These are phyloP conservation scores for Bujurquina vittata DNA, from an alignment of 2,113 vertebrate genomes.

Conservation along the genomic window DNA sequence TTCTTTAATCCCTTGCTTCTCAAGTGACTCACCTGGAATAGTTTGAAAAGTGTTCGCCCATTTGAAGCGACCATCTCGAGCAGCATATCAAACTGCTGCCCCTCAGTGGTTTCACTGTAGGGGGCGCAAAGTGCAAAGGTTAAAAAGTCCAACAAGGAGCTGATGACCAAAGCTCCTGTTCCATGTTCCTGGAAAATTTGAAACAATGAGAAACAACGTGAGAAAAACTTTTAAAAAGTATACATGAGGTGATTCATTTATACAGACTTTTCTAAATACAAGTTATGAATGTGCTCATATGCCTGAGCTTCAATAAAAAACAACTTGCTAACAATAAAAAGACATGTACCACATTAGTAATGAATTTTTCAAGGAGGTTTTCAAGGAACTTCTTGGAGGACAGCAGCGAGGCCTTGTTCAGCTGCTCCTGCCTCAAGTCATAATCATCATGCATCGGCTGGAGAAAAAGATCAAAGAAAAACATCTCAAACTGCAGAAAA, in stretches of 20 bases:
- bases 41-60: conserved; percentile 95
- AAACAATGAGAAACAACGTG: not conserved
- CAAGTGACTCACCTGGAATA: conserved; percentile 89
- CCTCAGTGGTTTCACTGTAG: conserved; percentile 98
- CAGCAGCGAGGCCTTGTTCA: conserved; percentile 98
- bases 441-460: conserved; percentile 99
- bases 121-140: conserved; percentile 99
- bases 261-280: not conserved
- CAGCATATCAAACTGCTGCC: conserved; percentile 99
- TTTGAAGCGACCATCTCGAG: conserved; percentile 97
- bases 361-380: conserved; percentile 98
- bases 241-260: no score
- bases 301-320: not conserved
- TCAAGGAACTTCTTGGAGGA: conserved; percentile 99
- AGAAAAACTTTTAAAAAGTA: not conserved
- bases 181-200: conserved; percentile 88
- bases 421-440: conserved; percentile 96
- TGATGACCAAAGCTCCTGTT: conserved; percentile 97
- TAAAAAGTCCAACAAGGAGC: conserved; percentile 97
- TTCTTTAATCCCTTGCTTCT: not conserved
- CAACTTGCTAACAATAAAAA: not conserved
- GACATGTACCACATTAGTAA: conserved; percentile 92
- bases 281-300: not conserved
- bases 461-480: conserved; percentile 23
- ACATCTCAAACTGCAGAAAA: not conserved